phyloP scores from a whole-genome alignment of 2,797 vertebrate species.

The Heliangelus exortis region DNA sequence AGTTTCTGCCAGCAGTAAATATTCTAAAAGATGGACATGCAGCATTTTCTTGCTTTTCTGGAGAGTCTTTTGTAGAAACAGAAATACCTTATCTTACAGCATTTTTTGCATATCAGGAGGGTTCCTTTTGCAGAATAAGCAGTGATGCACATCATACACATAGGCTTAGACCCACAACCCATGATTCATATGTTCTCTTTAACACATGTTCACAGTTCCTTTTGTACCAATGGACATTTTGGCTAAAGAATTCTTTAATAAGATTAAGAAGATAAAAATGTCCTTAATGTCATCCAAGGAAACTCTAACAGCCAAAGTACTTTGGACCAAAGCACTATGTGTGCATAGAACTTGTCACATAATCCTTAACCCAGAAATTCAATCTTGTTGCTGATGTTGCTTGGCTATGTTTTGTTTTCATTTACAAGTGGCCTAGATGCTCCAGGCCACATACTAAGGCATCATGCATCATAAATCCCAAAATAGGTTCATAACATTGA shows the following conservation, averaged over 20 bases:
- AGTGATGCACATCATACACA: background rate
- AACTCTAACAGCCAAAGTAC: background rate
- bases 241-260: background rate
- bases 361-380: accelerated
- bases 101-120: background rate
- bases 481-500: background rate
- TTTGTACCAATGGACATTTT: background rate
- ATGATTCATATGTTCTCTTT: background rate
- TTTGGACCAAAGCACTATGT: background rate
- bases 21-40: background rate
- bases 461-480: background rate
- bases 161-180: background rate
- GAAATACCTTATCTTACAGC: background rate
- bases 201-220: background rate
- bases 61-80: background rate
- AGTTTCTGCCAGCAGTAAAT: background rate
- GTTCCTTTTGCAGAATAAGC: background rate
- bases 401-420: background rate
- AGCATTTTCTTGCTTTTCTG: background rate
- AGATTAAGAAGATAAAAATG: background rate
- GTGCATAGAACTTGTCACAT: background rate
- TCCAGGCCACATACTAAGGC: background rate
- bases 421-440: background rate
- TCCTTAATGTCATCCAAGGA: background rate
- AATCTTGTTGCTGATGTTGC: background rate